Conservation (phyloP, 2,113 vertebrate species). For the Bufo gargarizans region DNA sequence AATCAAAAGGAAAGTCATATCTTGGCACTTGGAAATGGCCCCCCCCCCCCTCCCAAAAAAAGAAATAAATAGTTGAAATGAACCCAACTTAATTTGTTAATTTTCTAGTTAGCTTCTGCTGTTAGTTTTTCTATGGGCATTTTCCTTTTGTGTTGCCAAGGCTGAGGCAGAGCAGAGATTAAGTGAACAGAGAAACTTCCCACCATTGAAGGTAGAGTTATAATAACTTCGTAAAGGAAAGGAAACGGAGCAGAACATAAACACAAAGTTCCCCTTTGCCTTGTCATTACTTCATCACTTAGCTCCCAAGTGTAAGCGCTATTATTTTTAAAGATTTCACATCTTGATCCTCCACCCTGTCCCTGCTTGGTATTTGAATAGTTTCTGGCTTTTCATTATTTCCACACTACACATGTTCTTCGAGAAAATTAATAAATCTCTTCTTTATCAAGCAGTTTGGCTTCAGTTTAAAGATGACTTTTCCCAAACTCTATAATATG, state of each 20-base stretch:
- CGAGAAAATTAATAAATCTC: conserved; percentile 28
- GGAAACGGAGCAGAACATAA: conserved; percentile 21
- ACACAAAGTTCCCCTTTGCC: conserved; percentile 37
- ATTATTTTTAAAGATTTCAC: conserved; percentile 28
- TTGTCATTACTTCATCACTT: conserved; percentile 26
- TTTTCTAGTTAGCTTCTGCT: neutral
- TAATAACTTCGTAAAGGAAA: conserved; percentile 37
- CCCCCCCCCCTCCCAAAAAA: neutral
- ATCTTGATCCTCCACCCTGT: conserved; percentile 32
- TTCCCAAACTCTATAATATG: neutral
- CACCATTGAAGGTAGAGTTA: conserved; percentile 44
- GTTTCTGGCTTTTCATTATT: conserved; percentile 29
- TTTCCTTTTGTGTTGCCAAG: conserved; percentile 34
- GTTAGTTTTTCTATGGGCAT: neutral
- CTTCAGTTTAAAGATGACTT: neutral
- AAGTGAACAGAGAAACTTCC: conserved; percentile 16
- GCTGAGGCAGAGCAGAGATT: neutral
- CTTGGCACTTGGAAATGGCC: too few species aligned
- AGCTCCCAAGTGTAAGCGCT: conserved; percentile 19
- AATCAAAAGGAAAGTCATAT: too few species aligned
- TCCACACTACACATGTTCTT: conserved; percentile 15
- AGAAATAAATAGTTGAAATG: neutral
- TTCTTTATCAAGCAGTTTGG: conserved; percentile 15
- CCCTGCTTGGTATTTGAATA: conserved; percentile 23
- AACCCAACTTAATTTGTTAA: neutral